Evolutionary conservation across 2,888 invertebrate genomes (phyloP), one percentile per base, ranked within the genome.

Genomic region (Eupithecia insigniata): DNA sequence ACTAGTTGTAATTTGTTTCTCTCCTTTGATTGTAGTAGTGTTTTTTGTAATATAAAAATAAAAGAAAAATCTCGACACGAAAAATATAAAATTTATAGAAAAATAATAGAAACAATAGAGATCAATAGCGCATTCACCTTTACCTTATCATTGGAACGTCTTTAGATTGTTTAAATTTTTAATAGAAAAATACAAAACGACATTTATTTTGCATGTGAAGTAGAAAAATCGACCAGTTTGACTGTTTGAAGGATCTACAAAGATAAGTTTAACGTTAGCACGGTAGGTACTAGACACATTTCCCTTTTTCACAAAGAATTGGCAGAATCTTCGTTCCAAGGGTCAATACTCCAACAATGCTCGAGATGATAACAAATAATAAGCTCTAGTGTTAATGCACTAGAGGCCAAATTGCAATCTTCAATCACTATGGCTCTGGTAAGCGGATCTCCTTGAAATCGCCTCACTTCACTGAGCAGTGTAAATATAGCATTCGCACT

Each of bases 361-460:
- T 43, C 34, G 2, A 36, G n/a, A 68, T 28, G 30, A n/a, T 16
- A 58, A 12, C n/a, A 51, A 18, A 71, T 12, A 28, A 66, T 14
- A 51, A 60, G 36, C 66, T 66, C 16, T 68, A 68, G 2, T 1
- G 12, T n/a, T 43, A 7, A 51, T 36, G 34, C 18, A 30, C 61
- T 70, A 70, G 51, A 66, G 69, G 55, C 36, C n/a, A 46, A 30
- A 71, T 69, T 69, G 18, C 58, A 32, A 26, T 60, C 18, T 61
- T 43, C 51, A 30, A 51, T 69, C 61, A 76, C 72, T 76, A 76
- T 74, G 70, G 69, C 73, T 76, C 78, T 74, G 71, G 69, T 76
- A 81, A 86, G 84, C 79, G 79, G 87, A 76, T 87, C 80, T 83
- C 87, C 87, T 87, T 87, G 87, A 82, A 79, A 75, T 72, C 77